These are phyloP conservation scores for Melikaiella ostensackeni DNA, from an alignment of 2,888 invertebrate genomes.

Conservation along the genomic window DNA sequence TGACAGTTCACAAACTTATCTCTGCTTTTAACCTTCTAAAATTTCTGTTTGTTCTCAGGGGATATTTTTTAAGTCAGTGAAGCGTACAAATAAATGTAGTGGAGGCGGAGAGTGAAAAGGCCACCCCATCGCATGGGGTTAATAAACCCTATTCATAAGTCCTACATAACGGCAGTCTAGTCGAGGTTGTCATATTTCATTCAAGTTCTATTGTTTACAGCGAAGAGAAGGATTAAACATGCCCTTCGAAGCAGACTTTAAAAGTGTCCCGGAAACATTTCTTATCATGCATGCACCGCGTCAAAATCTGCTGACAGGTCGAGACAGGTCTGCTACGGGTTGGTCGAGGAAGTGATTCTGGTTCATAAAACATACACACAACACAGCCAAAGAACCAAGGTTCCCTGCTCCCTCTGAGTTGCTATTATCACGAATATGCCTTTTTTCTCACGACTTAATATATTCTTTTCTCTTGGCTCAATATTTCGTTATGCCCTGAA, in stretches of 20 bases:
- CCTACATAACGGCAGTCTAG: constrained; percentile 7
- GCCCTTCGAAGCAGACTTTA: background rate
- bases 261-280: constrained; percentile 6
- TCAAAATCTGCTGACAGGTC: constrained; percentile 10
- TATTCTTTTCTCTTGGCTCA: background rate
- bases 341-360: constrained; percentile 5
- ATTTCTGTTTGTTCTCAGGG: background rate
- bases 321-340: constrained; percentile 21
- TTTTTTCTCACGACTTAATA: background rate
- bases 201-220: constrained; percentile 20
- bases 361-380: constrained; percentile 24
- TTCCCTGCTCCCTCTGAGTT: background rate
- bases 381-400: background rate
- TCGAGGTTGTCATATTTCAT: constrained; percentile 31
- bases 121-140: background rate
- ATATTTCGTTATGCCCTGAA: background rate
- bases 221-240: background rate
- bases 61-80: background rate
- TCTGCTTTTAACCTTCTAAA: too few species aligned
- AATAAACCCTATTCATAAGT: too few species aligned
- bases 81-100: constrained; percentile 21
- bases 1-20: background rate
- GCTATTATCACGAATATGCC: background rate
- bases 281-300: background rate
- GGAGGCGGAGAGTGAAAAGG: constrained; percentile 13